These are phyloP conservation scores for Pterocles gutturalis DNA, from an alignment of 2,113 vertebrate genomes.

Conservation along the genomic window DNA sequence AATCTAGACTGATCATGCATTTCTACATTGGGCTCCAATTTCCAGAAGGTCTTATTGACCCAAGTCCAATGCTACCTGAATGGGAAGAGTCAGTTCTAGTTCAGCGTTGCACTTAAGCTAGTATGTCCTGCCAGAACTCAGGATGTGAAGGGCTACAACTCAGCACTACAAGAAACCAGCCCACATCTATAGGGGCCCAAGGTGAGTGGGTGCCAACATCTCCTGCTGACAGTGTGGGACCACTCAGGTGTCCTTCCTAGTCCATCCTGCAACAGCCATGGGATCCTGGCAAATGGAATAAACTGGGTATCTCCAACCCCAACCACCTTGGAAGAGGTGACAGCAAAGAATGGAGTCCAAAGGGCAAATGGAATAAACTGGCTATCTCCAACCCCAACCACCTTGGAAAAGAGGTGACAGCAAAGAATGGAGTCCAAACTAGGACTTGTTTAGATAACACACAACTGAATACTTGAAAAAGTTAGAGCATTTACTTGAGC, in stretches of 20 bases:
- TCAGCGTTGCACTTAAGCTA: neutral
- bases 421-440: neutral
- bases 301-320: neutral
- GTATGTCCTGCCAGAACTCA: neutral
- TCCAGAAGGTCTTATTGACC: neutral
- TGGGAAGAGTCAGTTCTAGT: neutral
- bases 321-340: neutral
- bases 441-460: neutral
- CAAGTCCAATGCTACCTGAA: neutral
- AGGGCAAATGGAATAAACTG: neutral
- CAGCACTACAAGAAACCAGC: neutral
- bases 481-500: neutral
- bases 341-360: neutral
- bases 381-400: neutral
- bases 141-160: fast-evolving
- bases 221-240: neutral
- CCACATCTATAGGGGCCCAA: neutral
- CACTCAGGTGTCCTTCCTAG: neutral
- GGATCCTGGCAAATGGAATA: neutral
- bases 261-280: fast-evolving
- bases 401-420: neutral
- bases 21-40: neutral
- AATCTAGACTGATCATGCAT: neutral
- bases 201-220: neutral
- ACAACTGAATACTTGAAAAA: neutral